Evolutionary conservation across 2,113 vertebrate genomes (phyloP), one percentile per base, ranked within the genome.

Genomic region (Acinonyx jubatus): DNA sequence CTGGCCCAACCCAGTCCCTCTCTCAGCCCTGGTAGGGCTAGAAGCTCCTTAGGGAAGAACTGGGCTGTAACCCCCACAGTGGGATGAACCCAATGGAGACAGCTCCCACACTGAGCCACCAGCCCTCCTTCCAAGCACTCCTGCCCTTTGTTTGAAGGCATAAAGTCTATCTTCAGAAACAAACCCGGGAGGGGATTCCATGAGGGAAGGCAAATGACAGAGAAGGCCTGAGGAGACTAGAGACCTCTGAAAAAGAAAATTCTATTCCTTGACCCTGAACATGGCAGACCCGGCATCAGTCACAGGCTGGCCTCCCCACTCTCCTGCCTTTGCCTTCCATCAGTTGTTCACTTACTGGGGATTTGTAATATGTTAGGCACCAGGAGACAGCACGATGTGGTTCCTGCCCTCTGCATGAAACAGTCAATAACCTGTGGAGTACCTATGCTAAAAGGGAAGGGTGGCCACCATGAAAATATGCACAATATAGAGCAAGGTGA

Each of bases 121-220:
- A 7, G 41, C 85, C 71, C 50, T 38, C 78, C 50, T 93, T 57
- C 88, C 31, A 25, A 29, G 25, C 12, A 19, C 29, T 36, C 50
- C 21, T 0, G 4, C 29, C 66, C 38, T 95, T 63, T 73, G 76
- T 76, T 50, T 84, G 31, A 29, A 91, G 65, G 63, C 48, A 68
- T 38, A 69, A 92, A 79, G 73, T 61, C 38, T 45, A 29, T 7
- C n/a, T 83, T 91, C 63, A 48, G 66, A 94, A 89, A 94, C 45
- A 45, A 81, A 85, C 5, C 41, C 23, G 36, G 73, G 63, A 82
- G 4, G 61, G 2, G 16, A 85, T 13, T 14, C 45, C 38, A 33
- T 27, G 57, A 19, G 36, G 78, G 33, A 79, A 81, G 27, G 14
- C 38, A 93, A 87, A 27, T 31, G 61, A 83, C 38, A 88, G 27